These are phyloP conservation scores for Sepioteuthis lessoniana DNA, from an alignment of 2,888 invertebrate species.

Conservation along the genomic window DNA sequence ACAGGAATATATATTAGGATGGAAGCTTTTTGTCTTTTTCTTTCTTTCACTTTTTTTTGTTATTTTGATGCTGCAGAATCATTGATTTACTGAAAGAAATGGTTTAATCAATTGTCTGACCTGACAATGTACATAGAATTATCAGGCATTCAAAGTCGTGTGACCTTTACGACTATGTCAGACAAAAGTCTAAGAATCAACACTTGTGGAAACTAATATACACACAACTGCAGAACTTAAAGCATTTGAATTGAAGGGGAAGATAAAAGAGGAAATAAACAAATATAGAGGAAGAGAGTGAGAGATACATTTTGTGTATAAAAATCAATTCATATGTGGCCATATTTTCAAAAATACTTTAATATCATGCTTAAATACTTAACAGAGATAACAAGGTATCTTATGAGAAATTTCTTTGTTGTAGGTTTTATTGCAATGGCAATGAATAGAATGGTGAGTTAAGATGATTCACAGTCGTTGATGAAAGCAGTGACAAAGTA, in stretches of 20 bases:
- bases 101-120: neutral
- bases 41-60: neutral
- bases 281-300: constrained; percentile 16
- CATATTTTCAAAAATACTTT: no score
- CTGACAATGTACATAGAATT: neutral
- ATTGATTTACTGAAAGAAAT: neutral
- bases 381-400: no score
- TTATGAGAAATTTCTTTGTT: no score
- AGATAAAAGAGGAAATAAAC: constrained; percentile 23
- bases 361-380: no score
- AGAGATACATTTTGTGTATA: neutral
- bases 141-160: neutral
- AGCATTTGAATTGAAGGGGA: neutral
- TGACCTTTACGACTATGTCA: neutral
- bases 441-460: no score
- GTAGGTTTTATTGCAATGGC: no score
- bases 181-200: neutral
- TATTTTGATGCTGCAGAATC: neutral
- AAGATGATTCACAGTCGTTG: no score
- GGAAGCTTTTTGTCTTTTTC: neutral
- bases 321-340: no score
- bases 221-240: neutral
- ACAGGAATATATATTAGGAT: neutral
- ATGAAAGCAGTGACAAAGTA: no score
- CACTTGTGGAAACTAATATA: neutral